phyloP scores from a whole-genome alignment of 2,888 invertebrate species.

The Saturnia pavonia region DNA sequence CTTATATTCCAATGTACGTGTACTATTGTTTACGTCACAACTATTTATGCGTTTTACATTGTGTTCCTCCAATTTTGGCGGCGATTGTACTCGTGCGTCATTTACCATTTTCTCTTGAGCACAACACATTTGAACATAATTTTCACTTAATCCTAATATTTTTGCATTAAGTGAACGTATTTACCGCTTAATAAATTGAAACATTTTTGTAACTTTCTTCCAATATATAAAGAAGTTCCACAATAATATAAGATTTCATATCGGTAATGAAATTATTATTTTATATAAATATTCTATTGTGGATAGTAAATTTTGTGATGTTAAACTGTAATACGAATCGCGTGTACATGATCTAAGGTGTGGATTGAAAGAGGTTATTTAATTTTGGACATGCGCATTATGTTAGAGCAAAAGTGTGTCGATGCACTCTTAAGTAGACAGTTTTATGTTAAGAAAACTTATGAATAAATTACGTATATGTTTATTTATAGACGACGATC shows the following conservation, averaged over 20 bases:
- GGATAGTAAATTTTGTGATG: conserved; percentile 46
- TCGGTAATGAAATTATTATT: neutral
- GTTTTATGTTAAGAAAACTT: neutral
- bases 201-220: neutral
- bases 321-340: conserved; percentile 52
- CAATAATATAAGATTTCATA: conserved; percentile 18
- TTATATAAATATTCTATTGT: conserved; percentile 30
- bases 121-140: conserved; percentile 54
- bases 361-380: conserved; percentile 77
- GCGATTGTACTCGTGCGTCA: conserved; percentile 75
- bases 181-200: conserved; percentile 21
- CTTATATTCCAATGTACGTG: conserved; percentile 69
- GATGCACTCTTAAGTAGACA: conserved; percentile 10
- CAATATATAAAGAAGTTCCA: neutral
- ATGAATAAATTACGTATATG: neutral
- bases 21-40: conserved; percentile 55
- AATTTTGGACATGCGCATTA: conserved; percentile 75
- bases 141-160: conserved; percentile 43
- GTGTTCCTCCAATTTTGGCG: conserved; percentile 65
- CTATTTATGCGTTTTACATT: conserved; percentile 58
- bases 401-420: conserved; percentile 24
- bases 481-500: neutral
- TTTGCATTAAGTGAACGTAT: conserved; percentile 27
- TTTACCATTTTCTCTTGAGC: conserved; percentile 73
- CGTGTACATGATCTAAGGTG: conserved; percentile 66